Percentiles rank a stretch among this genome's conserved stretches.
Evolutionary conservation across 2,113 vertebrate species (phyloP).

Genomic region (Oncorhynchus mykiss): DNA sequence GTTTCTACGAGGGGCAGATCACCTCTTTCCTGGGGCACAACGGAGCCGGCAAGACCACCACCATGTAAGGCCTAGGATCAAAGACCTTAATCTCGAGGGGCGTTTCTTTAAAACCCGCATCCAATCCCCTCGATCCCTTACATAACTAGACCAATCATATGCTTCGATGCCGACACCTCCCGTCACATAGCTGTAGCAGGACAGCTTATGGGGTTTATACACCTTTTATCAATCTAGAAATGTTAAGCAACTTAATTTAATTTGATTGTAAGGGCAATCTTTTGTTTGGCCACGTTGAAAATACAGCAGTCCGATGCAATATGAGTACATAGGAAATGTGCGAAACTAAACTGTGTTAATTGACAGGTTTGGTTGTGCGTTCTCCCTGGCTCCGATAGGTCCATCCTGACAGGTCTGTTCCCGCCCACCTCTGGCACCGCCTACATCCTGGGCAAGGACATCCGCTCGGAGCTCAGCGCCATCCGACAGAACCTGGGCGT

Average conservation of each 20-base stretch:
- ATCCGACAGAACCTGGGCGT: slow-evolving; percentile 94
- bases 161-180: no score
- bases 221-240: neutral
- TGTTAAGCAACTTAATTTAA: neutral
- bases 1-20: slow-evolving; percentile 96
- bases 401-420: slow-evolving; percentile 95
- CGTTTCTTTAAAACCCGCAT: no score
- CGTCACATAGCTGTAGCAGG: no score
- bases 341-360: neutral
- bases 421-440: slow-evolving; percentile 96
- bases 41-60: slow-evolving; percentile 97
- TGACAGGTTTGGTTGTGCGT: neutral
- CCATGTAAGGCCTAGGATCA: slow-evolving; percentile 82
- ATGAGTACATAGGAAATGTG: no score
- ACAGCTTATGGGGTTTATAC: no score
- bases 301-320: no score
- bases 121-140: no score
- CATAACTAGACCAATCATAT: no score
- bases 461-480: slow-evolving; percentile 85
- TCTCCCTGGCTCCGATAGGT: slow-evolving; percentile 72
- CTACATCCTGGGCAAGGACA: slow-evolving; percentile 95
- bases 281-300: no score
- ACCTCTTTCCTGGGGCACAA: slow-evolving; percentile 98
- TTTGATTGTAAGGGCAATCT: neutral
- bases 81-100: no score